Percentiles rank a stretch among this genome's conserved stretches.
These are phyloP conservation scores for Lutjanus argentimaculatus DNA, from an alignment of 2,797 vertebrate species.

Conservation along the genomic window DNA sequence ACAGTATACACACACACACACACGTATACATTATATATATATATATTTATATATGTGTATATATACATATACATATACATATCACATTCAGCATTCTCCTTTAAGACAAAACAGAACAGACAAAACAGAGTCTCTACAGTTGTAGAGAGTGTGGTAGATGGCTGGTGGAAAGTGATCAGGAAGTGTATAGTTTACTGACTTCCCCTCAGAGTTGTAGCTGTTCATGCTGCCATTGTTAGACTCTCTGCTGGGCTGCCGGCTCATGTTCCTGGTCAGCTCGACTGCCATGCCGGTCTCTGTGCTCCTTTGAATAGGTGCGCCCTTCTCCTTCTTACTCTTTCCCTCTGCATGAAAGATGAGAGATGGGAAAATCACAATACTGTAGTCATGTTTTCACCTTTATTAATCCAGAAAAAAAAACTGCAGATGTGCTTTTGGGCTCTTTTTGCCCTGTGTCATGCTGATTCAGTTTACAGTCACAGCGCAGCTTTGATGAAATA, in stretches of 20 bases:
- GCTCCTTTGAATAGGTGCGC: conserved; percentile 94
- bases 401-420: no score
- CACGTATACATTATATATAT: no score
- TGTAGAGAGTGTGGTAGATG: not conserved
- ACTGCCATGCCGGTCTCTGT: conserved; percentile 98
- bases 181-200: conserved; percentile 87
- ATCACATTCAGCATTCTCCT: not conserved
- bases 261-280: conserved; percentile 94
- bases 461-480: not conserved
- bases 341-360: conserved; percentile 84
- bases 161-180: not conserved
- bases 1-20: not conserved
- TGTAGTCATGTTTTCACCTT: not conserved
- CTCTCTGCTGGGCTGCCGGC: conserved; percentile 95
- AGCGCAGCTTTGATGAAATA: not conserved
- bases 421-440: no score
- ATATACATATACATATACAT: not conserved
- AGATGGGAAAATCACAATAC: not conserved
- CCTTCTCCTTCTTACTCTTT: conserved; percentile 95
- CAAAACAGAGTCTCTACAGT: not conserved
- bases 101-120: no score
- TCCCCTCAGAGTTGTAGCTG: conserved; percentile 97
- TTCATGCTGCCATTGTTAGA: conserved; percentile 98
- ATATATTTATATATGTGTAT: not conserved
- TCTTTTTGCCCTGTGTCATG: not conserved